Evolutionary conservation across 1,140 invertebrate species (phyloP).

Genomic region (Halictus rubicundus): DNA sequence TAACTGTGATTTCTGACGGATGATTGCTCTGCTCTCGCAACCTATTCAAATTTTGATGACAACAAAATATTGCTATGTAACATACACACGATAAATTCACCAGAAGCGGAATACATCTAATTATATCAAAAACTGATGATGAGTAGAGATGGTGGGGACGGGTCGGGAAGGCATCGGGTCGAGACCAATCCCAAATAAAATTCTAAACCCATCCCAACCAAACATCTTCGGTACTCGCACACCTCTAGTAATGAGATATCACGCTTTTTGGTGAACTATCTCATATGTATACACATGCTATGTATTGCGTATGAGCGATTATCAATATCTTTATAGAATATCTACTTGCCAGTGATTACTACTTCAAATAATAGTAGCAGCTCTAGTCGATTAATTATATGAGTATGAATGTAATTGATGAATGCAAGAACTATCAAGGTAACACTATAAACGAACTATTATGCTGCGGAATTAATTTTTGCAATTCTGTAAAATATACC

Average conservation of each 20-base stretch:
- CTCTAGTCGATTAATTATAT: slow-evolving; percentile 10
- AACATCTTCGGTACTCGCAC: no score
- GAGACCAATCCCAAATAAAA: no score
- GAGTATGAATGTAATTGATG: slow-evolving; percentile 19
- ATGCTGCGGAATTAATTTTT: slow-evolving; percentile 22
- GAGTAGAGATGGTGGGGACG: no score
- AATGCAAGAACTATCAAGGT: slow-evolving; percentile 29
- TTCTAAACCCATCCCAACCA: no score
- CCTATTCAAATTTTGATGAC: neutral
- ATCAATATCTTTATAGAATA: neutral
- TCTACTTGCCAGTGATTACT: slow-evolving; percentile 1
- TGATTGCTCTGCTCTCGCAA: neutral
- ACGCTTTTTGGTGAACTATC: neutral
- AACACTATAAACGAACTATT: slow-evolving; percentile 34
- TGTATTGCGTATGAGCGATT: no score
- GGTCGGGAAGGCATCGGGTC: no score
- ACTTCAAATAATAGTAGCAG: slow-evolving; percentile 1
- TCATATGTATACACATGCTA: no score
- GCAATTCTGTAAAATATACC: slow-evolving; percentile 59
- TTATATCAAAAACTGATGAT: neutral
- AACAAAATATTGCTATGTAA: neutral
- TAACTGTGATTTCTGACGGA: neutral
- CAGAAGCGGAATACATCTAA: neutral
- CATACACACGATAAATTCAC: no score
- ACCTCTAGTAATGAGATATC: neutral